Base-by-base conservation (phyloP, 2,888 invertebrate species). In the Balanococcus diminutus region DNA sequence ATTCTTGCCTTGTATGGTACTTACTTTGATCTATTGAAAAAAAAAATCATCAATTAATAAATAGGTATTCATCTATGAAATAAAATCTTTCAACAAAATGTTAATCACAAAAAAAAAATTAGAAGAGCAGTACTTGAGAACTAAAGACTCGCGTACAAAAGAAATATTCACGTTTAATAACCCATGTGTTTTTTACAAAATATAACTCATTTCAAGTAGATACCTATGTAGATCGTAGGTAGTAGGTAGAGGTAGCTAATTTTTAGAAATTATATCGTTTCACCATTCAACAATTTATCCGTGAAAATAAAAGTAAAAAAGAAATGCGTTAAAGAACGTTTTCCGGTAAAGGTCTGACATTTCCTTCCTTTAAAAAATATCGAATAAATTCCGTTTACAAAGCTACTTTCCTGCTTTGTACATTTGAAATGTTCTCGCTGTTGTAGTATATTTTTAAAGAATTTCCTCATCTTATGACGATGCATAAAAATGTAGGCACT, bases 331-430 rank as follows among this genome's bases (percentile, higher is more conserved):
- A 36, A 32, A 79, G 36, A 79, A 79, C 36, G 36, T 79, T 79
- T 79, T 36, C 75, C 75, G 75, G 75, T 79, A 79, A 79, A 79
- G 75, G 19, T 36, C 75, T 79, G 75, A 79, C 75, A 79, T 79
- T 79, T 79, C 75, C 75, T 79, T 79, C 75, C 75, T 79, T 79
- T 36, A 79, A 79, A 79, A 79, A 79, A 79, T 79, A 79, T 79
- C 75, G 75, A 79, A 79, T 79, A 79, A 79, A 79, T 79, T 79
- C 75, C 75, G 75, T 79, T 79, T 36, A 79, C 36, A 79, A 79
- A 79, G 36, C 75, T 79, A 79, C 75, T 36, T 79, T 79, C 75
- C 75, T 72, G 75, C 75, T 79, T 79, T 32, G 36, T 79, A 36
- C 75, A 36, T 79, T 19, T 36, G 36, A 79, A 79, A 79, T 79